These are phyloP conservation scores for Heterohyrax brucei DNA, from an alignment of 2,797 vertebrate genomes.

Conservation along the genomic window DNA sequence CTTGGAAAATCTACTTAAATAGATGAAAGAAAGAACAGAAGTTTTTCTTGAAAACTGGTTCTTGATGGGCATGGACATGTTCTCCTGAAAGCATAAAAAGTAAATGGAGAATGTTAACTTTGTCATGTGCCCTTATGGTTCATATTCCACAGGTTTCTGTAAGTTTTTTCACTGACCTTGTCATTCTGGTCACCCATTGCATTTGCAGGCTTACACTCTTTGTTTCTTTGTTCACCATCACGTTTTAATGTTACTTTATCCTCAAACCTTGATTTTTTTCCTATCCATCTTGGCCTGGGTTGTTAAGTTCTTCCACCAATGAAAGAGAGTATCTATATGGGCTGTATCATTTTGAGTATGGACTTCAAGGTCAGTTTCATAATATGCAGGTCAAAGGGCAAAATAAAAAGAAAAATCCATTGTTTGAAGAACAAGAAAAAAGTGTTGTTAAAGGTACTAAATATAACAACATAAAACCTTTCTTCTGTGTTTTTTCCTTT, in stretches of 20 bases:
- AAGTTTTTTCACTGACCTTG: not conserved
- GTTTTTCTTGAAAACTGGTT: not conserved
- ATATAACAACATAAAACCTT: not conserved
- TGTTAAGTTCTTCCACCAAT: not conserved
- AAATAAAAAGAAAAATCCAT: not conserved
- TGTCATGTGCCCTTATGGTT: not conserved
- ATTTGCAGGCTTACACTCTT: not conserved
- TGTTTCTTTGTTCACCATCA: not conserved
- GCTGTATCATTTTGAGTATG: not conserved
- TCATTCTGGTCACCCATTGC: not conserved
- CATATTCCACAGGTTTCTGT: not conserved
- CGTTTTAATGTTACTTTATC: not conserved
- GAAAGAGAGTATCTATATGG: rapidly evolving
- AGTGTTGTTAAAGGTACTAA: not conserved
- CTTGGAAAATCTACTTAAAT: not conserved
- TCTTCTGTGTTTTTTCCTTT: not conserved
- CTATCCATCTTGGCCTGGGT: not conserved
- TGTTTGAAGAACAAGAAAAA: not conserved
- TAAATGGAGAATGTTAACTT: not conserved
- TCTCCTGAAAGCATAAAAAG: not conserved
- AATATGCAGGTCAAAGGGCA: not conserved
- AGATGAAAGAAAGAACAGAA: not conserved
- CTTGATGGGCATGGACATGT: not conserved
- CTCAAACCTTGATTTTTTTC: not conserved
- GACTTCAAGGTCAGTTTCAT: not conserved